Percentiles rank a stretch among this genome's conserved stretches.
Conservation (phyloP, 1,140 invertebrate species). For the Laupala kohalensis region DNA sequence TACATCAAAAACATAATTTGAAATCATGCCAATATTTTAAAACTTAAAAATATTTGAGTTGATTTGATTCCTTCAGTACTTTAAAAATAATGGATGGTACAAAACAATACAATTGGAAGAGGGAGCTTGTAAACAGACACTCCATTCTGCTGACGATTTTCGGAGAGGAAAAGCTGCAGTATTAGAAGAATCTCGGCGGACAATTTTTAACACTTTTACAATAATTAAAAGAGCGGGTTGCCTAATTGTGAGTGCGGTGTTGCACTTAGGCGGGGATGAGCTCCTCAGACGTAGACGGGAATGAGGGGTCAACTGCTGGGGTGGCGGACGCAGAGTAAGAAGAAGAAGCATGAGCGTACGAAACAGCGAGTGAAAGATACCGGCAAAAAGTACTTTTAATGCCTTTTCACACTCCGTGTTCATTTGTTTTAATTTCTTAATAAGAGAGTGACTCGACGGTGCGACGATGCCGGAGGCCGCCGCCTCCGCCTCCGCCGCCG, state of each 20-base stretch:
- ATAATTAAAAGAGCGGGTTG: neutral
- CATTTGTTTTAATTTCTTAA: neutral
- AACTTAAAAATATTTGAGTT: no score
- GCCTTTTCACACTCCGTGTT: neutral
- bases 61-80: no score
- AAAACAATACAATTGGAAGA: neutral
- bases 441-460: no score
- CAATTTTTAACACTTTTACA: neutral
- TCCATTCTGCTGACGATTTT: neutral
- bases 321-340: neutral
- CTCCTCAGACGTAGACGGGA: no score
- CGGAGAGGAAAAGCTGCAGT: neutral
- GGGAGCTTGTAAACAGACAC: neutral
- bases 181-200: neutral
- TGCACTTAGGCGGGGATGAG: no score
- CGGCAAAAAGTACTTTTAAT: neutral
- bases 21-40: no score
- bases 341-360: neutral
- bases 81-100: no score
- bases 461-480: no score
- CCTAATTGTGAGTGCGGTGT: neutral
- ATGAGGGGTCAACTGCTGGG: no score
- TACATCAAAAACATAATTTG: no score
- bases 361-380: neutral
- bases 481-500: no score